Percentiles rank a stretch among this genome's conserved stretches.
Evolutionary conservation across 2,888 invertebrate genomes (phyloP).

Genomic region (Ypsolopha scabrella): DNA sequence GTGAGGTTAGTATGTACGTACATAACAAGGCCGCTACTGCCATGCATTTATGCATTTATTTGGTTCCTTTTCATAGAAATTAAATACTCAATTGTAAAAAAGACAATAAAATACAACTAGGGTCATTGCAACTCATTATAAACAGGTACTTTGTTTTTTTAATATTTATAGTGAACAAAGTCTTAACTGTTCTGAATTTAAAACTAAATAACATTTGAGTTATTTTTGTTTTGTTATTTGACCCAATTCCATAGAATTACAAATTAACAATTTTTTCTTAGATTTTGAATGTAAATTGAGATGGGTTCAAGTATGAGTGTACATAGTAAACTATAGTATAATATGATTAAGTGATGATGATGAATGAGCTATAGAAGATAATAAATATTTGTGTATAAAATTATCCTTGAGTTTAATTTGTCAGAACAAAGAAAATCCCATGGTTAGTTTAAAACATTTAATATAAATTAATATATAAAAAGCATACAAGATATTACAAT

Average conservation of each 20-base stretch:
- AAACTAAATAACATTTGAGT: too few relatives aligned
- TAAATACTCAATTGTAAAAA: neutral
- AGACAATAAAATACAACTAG: too few relatives aligned
- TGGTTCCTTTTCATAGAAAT: neutral
- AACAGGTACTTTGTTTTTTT: too few relatives aligned
- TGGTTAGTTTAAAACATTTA: conserved; percentile 39
- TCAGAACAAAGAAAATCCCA: conserved; percentile 14
- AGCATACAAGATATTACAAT: conserved; percentile 52
- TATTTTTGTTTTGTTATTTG: neutral
- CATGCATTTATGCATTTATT: conserved; percentile 3
- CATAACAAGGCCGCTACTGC: neutral
- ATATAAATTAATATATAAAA: conserved; percentile 64
- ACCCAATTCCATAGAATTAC: neutral
- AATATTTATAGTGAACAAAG: too few relatives aligned
- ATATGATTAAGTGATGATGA: neutral
- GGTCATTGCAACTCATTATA: too few relatives aligned
- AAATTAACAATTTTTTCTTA: too few relatives aligned
- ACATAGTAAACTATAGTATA: conserved; percentile 9
- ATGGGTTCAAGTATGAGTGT: conserved; percentile 11
- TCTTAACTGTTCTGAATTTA: too few relatives aligned
- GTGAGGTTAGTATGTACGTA: too few relatives aligned
- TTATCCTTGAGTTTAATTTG: conserved; percentile 9
- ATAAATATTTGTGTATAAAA: conserved; percentile 34
- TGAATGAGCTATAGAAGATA: conserved; percentile 16
- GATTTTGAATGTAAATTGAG: neutral